These are phyloP conservation scores for Sparus aurata DNA, from an alignment of 2,797 vertebrate species.

Conservation along the genomic window DNA sequence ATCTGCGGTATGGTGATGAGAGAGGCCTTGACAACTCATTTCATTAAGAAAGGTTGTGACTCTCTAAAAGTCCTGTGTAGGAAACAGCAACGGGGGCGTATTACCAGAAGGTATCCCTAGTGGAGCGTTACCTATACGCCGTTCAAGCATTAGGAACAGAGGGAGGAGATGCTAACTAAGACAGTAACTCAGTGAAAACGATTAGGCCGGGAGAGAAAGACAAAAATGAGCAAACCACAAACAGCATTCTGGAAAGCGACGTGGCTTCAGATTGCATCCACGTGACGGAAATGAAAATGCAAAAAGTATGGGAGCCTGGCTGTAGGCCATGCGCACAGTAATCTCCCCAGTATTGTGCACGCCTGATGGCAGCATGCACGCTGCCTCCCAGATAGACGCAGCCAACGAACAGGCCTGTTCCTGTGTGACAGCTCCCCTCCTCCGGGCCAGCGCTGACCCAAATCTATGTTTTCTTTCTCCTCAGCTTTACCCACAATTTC, in stretches of 20 bases:
- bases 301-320: slow-evolving; percentile 41
- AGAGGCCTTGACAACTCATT: slow-evolving; percentile 43
- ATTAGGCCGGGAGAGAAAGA: not conserved
- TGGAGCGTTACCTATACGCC: not conserved
- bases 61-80: slow-evolving; percentile 27
- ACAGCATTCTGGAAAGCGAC: not conserved
- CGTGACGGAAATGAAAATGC: slow-evolving; percentile 47
- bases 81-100: not conserved
- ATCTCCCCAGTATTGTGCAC: slow-evolving; percentile 51
- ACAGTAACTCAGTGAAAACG: not conserved
- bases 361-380: slow-evolving; percentile 59
- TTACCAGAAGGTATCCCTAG: slow-evolving; percentile 10
- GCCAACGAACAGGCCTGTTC: slow-evolving; percentile 58
- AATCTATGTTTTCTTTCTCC: slow-evolving; percentile 54
- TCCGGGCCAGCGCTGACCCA: slow-evolving; percentile 78
- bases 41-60: slow-evolving; percentile 35
- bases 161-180: not conserved
- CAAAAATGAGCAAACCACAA: slow-evolving; percentile 10
- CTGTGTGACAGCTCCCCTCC: slow-evolving; percentile 74
- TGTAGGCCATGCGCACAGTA: slow-evolving; percentile 45
- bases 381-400: slow-evolving; percentile 69
- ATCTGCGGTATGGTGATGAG: slow-evolving; percentile 47
- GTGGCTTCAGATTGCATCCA: slow-evolving; percentile 24
- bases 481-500: slow-evolving; percentile 45
- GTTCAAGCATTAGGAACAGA: slow-evolving; percentile 3